Evolutionary conservation across 2,888 invertebrate species (phyloP).

Genomic region (Drosophila paramelanica): DNA sequence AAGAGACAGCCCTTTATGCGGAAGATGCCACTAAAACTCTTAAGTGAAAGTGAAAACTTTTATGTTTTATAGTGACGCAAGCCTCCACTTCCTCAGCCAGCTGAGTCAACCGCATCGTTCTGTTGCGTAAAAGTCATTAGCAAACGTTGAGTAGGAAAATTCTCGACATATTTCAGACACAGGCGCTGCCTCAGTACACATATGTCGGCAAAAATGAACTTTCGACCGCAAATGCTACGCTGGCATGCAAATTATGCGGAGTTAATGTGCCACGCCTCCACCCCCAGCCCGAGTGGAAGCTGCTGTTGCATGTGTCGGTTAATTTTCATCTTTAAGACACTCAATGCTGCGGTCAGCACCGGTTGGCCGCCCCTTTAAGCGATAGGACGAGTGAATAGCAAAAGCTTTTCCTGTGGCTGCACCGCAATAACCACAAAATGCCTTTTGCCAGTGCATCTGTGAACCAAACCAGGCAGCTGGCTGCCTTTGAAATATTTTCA

Average conservation of each 20-base stretch:
- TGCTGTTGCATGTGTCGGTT: conserved; percentile 55
- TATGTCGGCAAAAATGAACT: conserved; percentile 67
- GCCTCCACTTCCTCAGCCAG: conserved; percentile 8
- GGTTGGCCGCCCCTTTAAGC: conserved; percentile 38
- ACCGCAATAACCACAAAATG: conserved; percentile 71
- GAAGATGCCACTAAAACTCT: conserved; percentile 58
- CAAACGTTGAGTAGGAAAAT: conserved; percentile 57
- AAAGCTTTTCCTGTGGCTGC: conserved; percentile 67
- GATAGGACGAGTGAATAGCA: conserved; percentile 34
- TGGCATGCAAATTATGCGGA: conserved; percentile 74
- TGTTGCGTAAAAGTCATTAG: conserved; percentile 67
- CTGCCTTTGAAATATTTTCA: conserved; percentile 39
- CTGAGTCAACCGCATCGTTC: conserved; percentile 26
- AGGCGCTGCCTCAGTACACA: conserved; percentile 34
- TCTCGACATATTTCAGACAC: conserved; percentile 62
- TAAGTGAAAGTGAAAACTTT: conserved; percentile 68
- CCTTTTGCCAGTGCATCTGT: conserved; percentile 55
- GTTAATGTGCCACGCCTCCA: conserved; percentile 62
- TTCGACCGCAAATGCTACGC: conserved; percentile 67
- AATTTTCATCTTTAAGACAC: conserved; percentile 78
- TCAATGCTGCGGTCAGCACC: conserved; percentile 69
- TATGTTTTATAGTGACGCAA: conserved; percentile 43
- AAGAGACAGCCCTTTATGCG: neutral
- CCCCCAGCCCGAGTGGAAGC: neutral
- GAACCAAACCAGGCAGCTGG: conserved; percentile 28